Percentiles rank a stretch among this genome's conserved stretches.
These are phyloP conservation scores for Argyrosomus regius DNA, from an alignment of 2,797 vertebrate species.

Conservation along the genomic window DNA sequence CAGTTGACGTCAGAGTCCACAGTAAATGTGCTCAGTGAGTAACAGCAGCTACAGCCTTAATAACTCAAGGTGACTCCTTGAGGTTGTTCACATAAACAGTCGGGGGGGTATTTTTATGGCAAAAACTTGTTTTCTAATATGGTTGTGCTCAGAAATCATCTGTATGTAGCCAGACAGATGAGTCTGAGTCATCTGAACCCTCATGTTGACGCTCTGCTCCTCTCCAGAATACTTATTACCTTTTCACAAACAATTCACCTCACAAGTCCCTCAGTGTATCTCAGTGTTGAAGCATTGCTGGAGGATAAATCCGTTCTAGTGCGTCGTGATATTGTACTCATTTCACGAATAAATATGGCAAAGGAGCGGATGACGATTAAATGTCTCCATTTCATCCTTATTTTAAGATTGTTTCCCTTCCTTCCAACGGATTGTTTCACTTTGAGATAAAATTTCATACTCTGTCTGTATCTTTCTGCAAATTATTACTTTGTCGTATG, in stretches of 20 bases:
- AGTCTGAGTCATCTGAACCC: slow-evolving; percentile 44
- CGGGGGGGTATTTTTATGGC: not conserved
- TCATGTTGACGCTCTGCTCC: not conserved
- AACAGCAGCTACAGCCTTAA: not conserved
- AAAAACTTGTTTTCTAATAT: slow-evolving; percentile 9
- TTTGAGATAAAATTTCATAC: not conserved
- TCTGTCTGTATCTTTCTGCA: not conserved
- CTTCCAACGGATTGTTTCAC: not conserved
- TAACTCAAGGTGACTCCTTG: not conserved
- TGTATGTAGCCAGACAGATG: slow-evolving; percentile 17
- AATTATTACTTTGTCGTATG: not conserved
- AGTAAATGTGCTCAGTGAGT: slow-evolving; percentile 93
- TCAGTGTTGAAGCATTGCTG: slow-evolving; percentile 23
- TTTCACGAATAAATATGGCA: not conserved
- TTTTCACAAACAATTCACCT: slow-evolving; percentile 33
- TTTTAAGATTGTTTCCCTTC: not conserved
- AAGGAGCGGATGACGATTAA: not conserved
- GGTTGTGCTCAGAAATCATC: slow-evolving; percentile 7
- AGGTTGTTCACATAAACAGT: slow-evolving; percentile 13
- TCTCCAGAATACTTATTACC: slow-evolving; percentile 54
- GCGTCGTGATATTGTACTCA: not conserved
- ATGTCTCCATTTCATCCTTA: not conserved
- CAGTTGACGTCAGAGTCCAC: slow-evolving; percentile 95
- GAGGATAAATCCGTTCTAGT: slow-evolving; percentile 13
- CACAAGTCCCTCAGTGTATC: slow-evolving; percentile 11